Evolutionary conservation across 1,140 invertebrate genomes (phyloP).

Genomic region (Phymastichus coffea): DNA sequence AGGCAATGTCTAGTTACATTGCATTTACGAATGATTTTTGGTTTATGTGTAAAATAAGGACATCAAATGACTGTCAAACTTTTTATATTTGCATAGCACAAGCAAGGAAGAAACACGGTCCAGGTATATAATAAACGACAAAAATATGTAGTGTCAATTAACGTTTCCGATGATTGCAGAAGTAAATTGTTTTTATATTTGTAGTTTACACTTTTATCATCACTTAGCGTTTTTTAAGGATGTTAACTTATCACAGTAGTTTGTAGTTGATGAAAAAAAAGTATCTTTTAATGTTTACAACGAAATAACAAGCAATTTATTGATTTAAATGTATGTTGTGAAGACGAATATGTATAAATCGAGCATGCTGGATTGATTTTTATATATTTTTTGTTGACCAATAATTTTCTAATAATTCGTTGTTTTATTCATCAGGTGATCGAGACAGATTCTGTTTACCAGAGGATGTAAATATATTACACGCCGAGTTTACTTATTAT

Average conservation of each 20-base stretch:
- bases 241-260: not conserved
- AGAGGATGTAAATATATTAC: constrained; percentile 83
- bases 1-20: not conserved
- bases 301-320: too few species aligned
- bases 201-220: not conserved
- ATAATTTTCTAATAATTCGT: too few species aligned
- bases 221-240: not conserved
- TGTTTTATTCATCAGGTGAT: constrained; percentile 76
- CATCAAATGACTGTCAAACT: too few species aligned
- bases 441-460: constrained; percentile 81
- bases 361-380: too few species aligned
- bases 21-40: too few species aligned
- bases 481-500: constrained; percentile 95
- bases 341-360: too few species aligned
- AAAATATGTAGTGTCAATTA: constrained; percentile 27
- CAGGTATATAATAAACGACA: constrained; percentile 49
- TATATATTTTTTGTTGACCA: too few species aligned
- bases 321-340: too few species aligned
- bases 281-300: too few species aligned
- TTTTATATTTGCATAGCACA: constrained; percentile 45
- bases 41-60: too few species aligned
- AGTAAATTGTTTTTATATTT: constrained; percentile 15
- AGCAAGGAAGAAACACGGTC: constrained; percentile 53
- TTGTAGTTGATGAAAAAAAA: constrained; percentile 1
- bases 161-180: constrained; percentile 9